Percentiles rank a stretch among this genome's conserved stretches.
Evolutionary conservation across 2,888 invertebrate species (phyloP).

Genomic region (Odiellus spinosus): DNA sequence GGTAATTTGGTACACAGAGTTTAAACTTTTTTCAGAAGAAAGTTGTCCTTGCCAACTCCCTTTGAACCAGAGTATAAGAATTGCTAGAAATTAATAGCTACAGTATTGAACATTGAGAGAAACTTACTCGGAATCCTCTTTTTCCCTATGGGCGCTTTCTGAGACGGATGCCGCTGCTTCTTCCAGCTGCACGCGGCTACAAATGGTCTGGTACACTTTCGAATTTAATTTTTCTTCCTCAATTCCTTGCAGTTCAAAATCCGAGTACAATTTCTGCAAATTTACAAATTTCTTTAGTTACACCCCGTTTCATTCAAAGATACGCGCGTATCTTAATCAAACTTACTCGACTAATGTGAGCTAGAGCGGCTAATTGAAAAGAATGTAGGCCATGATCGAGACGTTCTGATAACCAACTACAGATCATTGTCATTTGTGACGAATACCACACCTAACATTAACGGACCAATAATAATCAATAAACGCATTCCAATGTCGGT

Average conservation of each 20-base stretch:
- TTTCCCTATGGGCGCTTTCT: slow-evolving; percentile 20
- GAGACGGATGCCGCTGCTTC: slow-evolving; percentile 61
- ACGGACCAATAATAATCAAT: not conserved
- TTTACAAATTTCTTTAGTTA: no score
- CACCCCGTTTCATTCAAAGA: no score
- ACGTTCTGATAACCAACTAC: slow-evolving; percentile 84
- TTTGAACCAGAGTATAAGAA: no score
- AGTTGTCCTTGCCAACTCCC: no score
- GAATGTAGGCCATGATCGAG: slow-evolving; percentile 83
- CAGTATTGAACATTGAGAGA: no score
- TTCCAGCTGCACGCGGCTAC: slow-evolving; percentile 87
- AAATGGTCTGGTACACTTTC: slow-evolving; percentile 82
- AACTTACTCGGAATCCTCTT: slow-evolving; percentile 23
- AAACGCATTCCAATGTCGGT: no score
- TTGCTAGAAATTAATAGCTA: no score
- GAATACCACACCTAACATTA: slow-evolving; percentile 70
- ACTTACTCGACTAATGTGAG: slow-evolving; percentile 80
- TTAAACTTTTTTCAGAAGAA: no score
- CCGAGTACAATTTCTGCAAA: slow-evolving; percentile 88
- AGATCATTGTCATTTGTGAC: slow-evolving; percentile 79
- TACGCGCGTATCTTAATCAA: no score
- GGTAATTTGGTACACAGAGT: no score
- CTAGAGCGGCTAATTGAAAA: slow-evolving; percentile 92
- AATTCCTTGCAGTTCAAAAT: slow-evolving; percentile 97
- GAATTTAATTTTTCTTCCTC: slow-evolving; percentile 93